Base-by-base conservation (phyloP, 2,797 vertebrate species). In the Pelobates cultripes region DNA sequence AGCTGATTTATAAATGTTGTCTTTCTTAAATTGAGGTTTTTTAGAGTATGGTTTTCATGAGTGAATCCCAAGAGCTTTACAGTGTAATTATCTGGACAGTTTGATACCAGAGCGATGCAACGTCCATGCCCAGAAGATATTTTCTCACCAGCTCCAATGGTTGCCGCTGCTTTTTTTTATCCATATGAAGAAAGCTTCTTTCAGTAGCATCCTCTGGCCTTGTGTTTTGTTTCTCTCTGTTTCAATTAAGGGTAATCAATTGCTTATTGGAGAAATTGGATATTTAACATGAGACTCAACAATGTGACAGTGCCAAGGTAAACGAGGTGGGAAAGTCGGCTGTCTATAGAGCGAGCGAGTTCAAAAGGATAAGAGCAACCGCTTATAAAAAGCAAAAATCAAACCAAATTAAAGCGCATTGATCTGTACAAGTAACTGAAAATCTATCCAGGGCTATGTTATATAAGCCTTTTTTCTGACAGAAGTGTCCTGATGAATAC, bases 351-450 rank as follows among this genome's bases (percentile, higher is more conserved):
- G 5, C 42, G 14, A 75, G 13, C 14, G 5, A 60, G 57, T 66
- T 64, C 74, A 75, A 75, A 75, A 41, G 61, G n/a, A 66, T 45
- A 66, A 75, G 61, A 75, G 43, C 60, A 41, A 51, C 9, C 12
- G 61, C 43, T 75, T 61, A 66, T 66, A 75, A 75, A 61, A 64
- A 28, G 17, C 43, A 41, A 70, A 70, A 45, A 45, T 47, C 66
- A 68, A 73, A 60, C 53, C 47, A 61, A 76, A 66, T 76, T 45
- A 76, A 66, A 66, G 40, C 4, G 43, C 44, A 76, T 76, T 28
- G 74, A 76, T 51, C 74, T 47, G 74, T 10, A 14, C 43, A 40
- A 76, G 44, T 64, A 51, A 47, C 74, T 42, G 45, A 66, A 45
- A 66, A 76, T 76, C 74, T 15, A 51, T 66, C 43, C 43, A 45